Base-by-base conservation (phyloP, 2,888 invertebrate genomes). In the Tachina fera region DNA sequence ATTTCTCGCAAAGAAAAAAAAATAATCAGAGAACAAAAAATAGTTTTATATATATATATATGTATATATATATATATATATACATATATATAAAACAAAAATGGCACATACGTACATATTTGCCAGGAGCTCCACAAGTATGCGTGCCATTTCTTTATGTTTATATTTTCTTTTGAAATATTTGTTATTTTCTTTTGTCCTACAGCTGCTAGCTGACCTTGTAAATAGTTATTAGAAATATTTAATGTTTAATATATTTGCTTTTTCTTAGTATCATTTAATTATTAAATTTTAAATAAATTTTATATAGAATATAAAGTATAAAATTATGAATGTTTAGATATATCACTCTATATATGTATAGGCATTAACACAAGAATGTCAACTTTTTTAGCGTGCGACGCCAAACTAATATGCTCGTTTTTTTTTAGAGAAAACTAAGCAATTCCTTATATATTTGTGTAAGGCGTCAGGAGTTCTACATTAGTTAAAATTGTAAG, bases 91-190 rank as follows among this genome's bases (percentile, higher is more conserved):
- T 2, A 13, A 53, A 43, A 47, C 0, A 47, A 63, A 31, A 47
- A 19, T 56, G 65, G 56, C 72, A 72, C 6, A 31, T 31, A 31
- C 31, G 2, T 31, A 31, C 72, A 72, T 80, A 56, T 72, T 80
- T 80, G 79, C 47, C 41, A 39, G 41, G 72, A 80, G 72, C 79
- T 72, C 79, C 63, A 72, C 72, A 80, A 58, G 65, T 65, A 72
- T 65, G 63, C 72, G 41, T 11, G 71, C 45, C 53, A 53, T 49
- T 60, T 49, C 49, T 60, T 72, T 6, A 16, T 31, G 31, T 31
- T 31, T 5, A 6, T 31, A 6, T 31, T 31, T 31, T 31, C 31
- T 31, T 31, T 31, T 31, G 31, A 5, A n/a, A 41, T 51, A 49
- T 43, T 22, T 16, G 6, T 45, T 16, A 1, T 16, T 10, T 47